A percentile compares a stretch with the other conserved stretches of the same genome.
Evolutionary conservation across 2,797 vertebrate genomes (phyloP).

Genomic region (Sebastes jordani): DNA sequence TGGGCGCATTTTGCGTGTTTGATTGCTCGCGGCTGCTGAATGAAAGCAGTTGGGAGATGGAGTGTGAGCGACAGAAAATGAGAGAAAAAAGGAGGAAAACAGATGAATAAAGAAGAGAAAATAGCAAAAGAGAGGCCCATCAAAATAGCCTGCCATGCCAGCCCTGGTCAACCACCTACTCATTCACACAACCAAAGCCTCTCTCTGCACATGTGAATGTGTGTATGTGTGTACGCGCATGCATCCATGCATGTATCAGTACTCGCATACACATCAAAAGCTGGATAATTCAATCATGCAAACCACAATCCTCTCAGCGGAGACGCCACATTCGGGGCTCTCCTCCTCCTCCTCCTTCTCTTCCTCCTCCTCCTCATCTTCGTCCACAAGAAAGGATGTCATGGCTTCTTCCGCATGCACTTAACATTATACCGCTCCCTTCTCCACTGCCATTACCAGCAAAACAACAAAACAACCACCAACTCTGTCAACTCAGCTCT

Average conservation of each 20-base stretch:
- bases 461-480: conserved; percentile 72
- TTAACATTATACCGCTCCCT: conserved; percentile 61
- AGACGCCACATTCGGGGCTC: conserved; percentile 66
- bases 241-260: conserved; percentile 47
- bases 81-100: conserved; percentile 10
- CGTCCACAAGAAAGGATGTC: conserved; percentile 73
- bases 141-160: conserved; percentile 51
- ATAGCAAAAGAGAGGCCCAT: conserved; percentile 28
- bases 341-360: conserved; percentile 47
- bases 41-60: conserved; percentile 37
- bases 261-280: conserved; percentile 74
- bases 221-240: neutral
- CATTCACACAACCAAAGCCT: conserved; percentile 58
- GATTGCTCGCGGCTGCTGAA: conserved; percentile 55
- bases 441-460: conserved; percentile 62
- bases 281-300: conserved; percentile 77
- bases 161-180: conserved; percentile 63
- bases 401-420: conserved; percentile 64
- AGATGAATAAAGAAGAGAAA: conserved; percentile 41
- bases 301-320: conserved; percentile 68
- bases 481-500: conserved; percentile 62
- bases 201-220: conserved; percentile 15
- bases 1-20: conserved; percentile 48
- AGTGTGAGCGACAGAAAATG: conserved; percentile 16
- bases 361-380: conserved; percentile 54